Base-by-base conservation (phyloP, 2,888 invertebrate genomes). In the Gortyna flavago region DNA sequence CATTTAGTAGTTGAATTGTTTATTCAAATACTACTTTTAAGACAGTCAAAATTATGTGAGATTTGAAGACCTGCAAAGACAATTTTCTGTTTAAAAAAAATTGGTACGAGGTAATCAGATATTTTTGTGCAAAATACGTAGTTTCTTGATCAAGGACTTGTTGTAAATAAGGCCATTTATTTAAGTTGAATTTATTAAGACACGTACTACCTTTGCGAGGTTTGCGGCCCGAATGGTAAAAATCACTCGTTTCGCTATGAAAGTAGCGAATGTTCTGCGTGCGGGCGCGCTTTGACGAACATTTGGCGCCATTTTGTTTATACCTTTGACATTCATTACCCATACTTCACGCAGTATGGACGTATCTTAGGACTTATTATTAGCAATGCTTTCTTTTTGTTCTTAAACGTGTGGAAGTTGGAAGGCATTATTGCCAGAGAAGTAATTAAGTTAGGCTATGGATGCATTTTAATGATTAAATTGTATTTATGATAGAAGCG, bases 81-180 rank as follows among this genome's bases (percentile, higher is more conserved):
- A 78, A 86, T 77, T 85, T 85, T 78, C 83, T 71, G 72, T 67
- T 44, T 38, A 0, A 81, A 85, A 86, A 80, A 86, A 84, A 85
- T 64, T 86, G 70, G 62, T 71, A 68, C n/a, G 85, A 83, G 68
- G 66, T 59, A 7, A 41, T 62, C 61, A 74, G 66, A 75, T 68
- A 48, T 61, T 79, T 78, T 79, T 77, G 57, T 18, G 21, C 35
- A 29, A 76, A 29, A 29, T 73, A 65, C 18, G 61, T 62, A 81
- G 38, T 65, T 71, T 72, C 7, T 66, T 72, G 65, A 67, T 44
- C 51, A 64, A 72, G 21, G n/a, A 21, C n/a, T 72, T 72, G 7
- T 69, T 66, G n/a, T 72, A 51, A 73, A 72, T 64, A 73, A 77
- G 64, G 64, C 51, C 29, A n/a, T 62, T 61, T 77, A 59, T 54